Conservation (phyloP, 2,797 vertebrate species). For the Forpus xanthops region DNA sequence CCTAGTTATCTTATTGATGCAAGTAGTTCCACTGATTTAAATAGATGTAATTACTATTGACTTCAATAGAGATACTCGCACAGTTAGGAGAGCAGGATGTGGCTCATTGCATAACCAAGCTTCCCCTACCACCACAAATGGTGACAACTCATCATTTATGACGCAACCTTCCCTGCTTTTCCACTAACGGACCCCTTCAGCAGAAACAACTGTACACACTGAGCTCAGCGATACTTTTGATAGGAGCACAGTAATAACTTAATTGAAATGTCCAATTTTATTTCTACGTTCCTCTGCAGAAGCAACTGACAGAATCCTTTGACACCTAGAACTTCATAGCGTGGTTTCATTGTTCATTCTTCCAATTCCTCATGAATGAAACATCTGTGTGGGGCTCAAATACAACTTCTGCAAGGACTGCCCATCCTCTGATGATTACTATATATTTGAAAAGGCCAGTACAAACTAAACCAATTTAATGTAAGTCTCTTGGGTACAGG, state of each 20-base stretch:
- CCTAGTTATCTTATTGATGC: slow-evolving; percentile 63
- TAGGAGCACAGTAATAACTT: neutral
- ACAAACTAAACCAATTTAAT: neutral
- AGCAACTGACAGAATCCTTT: neutral
- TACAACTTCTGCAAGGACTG: neutral
- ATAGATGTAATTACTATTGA: slow-evolving; percentile 20
- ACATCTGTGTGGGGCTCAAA: neutral
- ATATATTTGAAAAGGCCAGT: neutral
- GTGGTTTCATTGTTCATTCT: neutral
- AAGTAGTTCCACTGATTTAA: slow-evolving; percentile 60
- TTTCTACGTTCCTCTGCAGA: neutral
- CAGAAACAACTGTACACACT: neutral
- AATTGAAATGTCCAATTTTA: neutral
- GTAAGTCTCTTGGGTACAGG: neutral
- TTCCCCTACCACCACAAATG: slow-evolving; percentile 20
- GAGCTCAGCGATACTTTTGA: neutral
- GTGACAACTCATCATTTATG: slow-evolving; percentile 19
- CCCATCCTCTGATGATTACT: neutral
- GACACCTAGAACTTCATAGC: neutral
- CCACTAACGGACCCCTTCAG: neutral
- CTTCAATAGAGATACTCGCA: neutral
- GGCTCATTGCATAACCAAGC: slow-evolving; percentile 37
- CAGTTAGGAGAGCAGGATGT: slow-evolving; percentile 42
- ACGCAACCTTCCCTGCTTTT: neutral
- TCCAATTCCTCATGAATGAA: neutral